phyloP scores from a whole-genome alignment of 2,888 invertebrate genomes.

The Oligia latruncula region DNA sequence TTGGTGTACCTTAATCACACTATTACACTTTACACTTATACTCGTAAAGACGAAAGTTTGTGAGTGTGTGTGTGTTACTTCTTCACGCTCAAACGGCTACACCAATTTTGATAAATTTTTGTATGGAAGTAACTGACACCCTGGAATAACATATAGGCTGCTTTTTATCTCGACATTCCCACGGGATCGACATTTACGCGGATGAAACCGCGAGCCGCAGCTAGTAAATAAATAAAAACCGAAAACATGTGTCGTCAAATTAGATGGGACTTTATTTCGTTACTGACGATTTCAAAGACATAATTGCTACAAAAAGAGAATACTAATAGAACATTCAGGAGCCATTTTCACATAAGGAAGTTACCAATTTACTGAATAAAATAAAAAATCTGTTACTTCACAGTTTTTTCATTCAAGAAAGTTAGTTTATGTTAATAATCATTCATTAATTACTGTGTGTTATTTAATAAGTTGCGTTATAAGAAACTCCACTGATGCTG shows the following conservation, averaged over 20 bases:
- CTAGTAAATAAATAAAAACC: no score
- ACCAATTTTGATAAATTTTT: no score
- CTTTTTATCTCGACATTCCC: no score
- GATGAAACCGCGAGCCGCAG: no score
- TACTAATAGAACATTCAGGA: not conserved
- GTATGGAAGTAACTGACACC: no score
- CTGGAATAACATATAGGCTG: no score
- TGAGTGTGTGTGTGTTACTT: no score
- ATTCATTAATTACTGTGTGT: not conserved
- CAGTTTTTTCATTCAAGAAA: not conserved
- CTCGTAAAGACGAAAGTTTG: no score
- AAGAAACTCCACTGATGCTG: not conserved
- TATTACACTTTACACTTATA: no score
- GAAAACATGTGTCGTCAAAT: not conserved
- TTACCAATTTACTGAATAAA: not conserved
- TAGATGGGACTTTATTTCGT: not conserved
- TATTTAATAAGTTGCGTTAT: not conserved
- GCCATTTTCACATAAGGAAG: not conserved
- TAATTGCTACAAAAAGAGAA: not conserved
- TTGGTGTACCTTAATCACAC: no score
- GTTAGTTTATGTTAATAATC: not conserved
- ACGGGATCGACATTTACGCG: no score
- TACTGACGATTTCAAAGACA: not conserved
- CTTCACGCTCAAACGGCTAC: no score
- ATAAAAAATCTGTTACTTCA: not conserved